phyloP scores from a whole-genome alignment of 2,797 vertebrate species.

The Hephaestus fuliginosus region DNA sequence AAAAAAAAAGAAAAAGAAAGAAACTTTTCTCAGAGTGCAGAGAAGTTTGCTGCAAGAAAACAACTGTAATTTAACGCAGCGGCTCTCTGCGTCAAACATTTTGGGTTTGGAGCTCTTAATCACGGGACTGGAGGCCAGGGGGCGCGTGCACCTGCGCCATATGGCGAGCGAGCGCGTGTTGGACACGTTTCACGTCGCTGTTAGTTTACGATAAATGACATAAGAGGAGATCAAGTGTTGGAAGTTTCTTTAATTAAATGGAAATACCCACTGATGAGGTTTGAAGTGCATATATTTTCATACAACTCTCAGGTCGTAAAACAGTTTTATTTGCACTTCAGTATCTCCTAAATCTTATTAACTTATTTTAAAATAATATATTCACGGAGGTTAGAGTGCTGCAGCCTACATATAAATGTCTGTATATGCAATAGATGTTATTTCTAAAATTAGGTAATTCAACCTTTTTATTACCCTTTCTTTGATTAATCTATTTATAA shows the following conservation, averaged over 20 bases:
- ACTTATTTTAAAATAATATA: neutral
- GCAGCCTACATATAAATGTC: neutral
- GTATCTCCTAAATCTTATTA: neutral
- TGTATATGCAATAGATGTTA: neutral
- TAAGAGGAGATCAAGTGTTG: conserved; percentile 26
- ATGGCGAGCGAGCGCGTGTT: conserved; percentile 90
- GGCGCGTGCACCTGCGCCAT: conserved; percentile 89
- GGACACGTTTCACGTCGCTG: conserved; percentile 64
- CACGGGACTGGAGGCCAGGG: conserved; percentile 77
- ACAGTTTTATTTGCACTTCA: neutral
- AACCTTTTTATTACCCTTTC: neutral
- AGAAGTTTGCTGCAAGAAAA: conserved; percentile 23
- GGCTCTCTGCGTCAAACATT: neutral
- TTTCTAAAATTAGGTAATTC: neutral
- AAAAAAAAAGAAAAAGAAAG: neutral
- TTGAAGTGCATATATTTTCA: neutral
- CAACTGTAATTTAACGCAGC: conserved; percentile 33
- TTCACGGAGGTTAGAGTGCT: neutral
- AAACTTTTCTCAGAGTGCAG: neutral
- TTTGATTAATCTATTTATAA: neutral
- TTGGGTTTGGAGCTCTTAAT: conserved; percentile 9
- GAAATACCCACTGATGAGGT: neutral
- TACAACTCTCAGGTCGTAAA: neutral
- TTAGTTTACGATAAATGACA: conserved; percentile 50
- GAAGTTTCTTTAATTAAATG: conserved; percentile 20